Evolutionary conservation across 2,888 invertebrate species (phyloP).

Genomic region (Chrysolina americana): DNA sequence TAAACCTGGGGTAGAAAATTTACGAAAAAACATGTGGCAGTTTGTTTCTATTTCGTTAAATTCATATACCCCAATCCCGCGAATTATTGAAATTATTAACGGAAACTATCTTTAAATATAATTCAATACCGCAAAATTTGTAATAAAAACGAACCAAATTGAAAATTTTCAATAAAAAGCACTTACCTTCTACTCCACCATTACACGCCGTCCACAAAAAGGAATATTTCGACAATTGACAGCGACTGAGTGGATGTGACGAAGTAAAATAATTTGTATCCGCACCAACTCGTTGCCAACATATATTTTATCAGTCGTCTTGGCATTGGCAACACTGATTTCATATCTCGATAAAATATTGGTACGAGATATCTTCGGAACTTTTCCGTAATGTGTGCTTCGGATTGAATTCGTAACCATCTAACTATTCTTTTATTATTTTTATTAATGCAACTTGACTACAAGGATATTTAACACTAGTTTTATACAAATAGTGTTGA

Average conservation of each 20-base stretch:
- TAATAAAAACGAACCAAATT: neutral
- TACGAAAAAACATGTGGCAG: constrained; percentile 30
- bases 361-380: too few relatives aligned
- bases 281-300: neutral
- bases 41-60: neutral
- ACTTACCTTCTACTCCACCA: constrained; percentile 66
- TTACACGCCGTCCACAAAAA: constrained; percentile 62
- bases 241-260: constrained; percentile 23
- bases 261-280: neutral
- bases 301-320: neutral
- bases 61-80: neutral
- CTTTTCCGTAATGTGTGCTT: too few relatives aligned
- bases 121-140: constrained; percentile 1
- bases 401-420: too few relatives aligned
- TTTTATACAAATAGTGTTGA: too few relatives aligned
- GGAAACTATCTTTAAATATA: constrained; percentile 5
- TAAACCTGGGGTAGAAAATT: neutral
- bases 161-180: constrained; percentile 41
- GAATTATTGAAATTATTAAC: neutral
- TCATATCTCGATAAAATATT: too few relatives aligned
- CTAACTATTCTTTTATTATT: too few relatives aligned
- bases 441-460: too few relatives aligned
- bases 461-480: too few relatives aligned
- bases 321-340: neutral
- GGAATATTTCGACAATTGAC: constrained; percentile 47